A percentile compares a stretch with the other conserved stretches of the same genome.
Conservation (phyloP, 2,113 vertebrate genomes). For the Sminthopsis crassicaudata region DNA sequence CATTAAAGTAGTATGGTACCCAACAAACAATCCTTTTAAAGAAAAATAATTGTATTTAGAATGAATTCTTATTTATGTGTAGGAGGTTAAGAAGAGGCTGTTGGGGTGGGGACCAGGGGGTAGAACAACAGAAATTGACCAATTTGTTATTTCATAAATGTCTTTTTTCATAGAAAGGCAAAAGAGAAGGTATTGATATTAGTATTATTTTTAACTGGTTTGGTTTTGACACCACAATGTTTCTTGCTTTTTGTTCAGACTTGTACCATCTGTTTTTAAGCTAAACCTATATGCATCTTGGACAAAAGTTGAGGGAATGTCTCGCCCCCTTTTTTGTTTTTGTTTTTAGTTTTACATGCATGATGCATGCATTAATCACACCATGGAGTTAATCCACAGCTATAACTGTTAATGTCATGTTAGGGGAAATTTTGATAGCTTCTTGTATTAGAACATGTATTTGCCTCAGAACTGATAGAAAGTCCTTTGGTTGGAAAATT, state of each 20-base stretch:
- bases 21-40: constrained; percentile 1
- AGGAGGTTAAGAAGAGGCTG: constrained; percentile 38
- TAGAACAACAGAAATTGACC: constrained; percentile 42
- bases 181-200: constrained; percentile 62
- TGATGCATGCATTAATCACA: constrained; percentile 18
- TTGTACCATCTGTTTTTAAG: neutral
- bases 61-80: constrained; percentile 57
- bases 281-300: neutral
- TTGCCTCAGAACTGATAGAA: neutral
- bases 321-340: neutral
- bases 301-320: neutral
- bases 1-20: constrained; percentile 68
- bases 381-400: constrained; percentile 8
- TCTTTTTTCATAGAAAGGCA: constrained; percentile 64
- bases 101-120: constrained; percentile 37
- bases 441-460: neutral
- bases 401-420: constrained; percentile 46
- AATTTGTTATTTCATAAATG: neutral
- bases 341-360: neutral
- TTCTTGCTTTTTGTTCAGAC: constrained; percentile 58
- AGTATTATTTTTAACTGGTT: constrained; percentile 65
- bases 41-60: constrained; percentile 37
- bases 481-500: neutral
- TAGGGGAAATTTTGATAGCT: neutral
- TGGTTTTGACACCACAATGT: constrained; percentile 50